Percentiles rank a stretch among this genome's conserved stretches.
Conservation (phyloP, 2,113 vertebrate genomes). For the Tragelaphus strepsiceros region DNA sequence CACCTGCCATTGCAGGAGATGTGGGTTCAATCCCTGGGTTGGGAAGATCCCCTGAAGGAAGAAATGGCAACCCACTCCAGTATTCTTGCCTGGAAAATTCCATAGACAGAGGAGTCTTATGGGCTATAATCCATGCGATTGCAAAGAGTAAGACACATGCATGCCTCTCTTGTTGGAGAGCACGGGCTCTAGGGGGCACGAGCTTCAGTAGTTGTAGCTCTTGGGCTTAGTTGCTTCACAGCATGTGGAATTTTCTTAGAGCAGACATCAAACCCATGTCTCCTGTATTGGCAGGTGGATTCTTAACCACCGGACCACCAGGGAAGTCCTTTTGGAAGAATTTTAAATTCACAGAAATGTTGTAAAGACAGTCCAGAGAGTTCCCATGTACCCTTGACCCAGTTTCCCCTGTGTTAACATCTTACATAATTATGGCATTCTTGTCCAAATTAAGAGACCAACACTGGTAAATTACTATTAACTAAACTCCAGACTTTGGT, state of each 20-base stretch:
- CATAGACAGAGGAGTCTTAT: background rate
- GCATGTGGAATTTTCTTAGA: background rate
- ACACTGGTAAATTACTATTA: fast-evolving
- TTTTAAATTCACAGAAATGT: background rate
- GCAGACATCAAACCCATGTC: background rate
- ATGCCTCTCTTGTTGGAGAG: background rate
- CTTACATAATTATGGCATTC: background rate
- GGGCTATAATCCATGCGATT: background rate
- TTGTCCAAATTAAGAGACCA: background rate
- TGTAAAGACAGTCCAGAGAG: background rate
- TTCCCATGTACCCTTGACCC: background rate
- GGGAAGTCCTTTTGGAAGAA: background rate
- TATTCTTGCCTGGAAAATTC: background rate
- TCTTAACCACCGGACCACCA: background rate
- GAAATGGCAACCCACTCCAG: background rate
- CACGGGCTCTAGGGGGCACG: background rate
- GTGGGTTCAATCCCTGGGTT: background rate
- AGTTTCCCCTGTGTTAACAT: background rate
- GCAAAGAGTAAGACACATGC: background rate
- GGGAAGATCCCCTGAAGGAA: background rate
- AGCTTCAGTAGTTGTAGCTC: background rate
- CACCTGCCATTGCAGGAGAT: background rate
- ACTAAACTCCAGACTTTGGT: background rate
- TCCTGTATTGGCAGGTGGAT: background rate
- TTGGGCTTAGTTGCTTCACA: background rate